Evolutionary conservation across 2,888 invertebrate species (phyloP), one percentile per base, ranked within the genome.

Genomic region (Drosophila rellima): DNA sequence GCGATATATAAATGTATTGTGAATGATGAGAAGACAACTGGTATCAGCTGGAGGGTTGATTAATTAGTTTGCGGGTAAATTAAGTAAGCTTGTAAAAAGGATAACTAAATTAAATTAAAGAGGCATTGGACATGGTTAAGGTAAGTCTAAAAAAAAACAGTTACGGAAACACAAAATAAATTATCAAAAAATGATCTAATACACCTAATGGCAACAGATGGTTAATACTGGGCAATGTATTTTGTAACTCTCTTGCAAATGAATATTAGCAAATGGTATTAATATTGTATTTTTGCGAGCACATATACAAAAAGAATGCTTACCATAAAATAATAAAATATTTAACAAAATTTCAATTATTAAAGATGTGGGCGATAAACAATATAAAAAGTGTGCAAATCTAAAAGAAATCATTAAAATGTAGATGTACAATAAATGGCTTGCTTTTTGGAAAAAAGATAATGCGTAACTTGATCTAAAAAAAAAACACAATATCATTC

Each of bases 211-310:
- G 20, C 18, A 35, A 51, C 29, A 51, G 17, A 47, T 40, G 40
- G 55, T 44, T 60, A 50, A 61, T 40, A 57, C 57, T 40, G 50
- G 59, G 40, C 57, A 52, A 52, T 18, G 31, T 62, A 60, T 75
- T 74, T 74, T 74, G 59, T 63, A 59, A 62, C 31, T 52, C 62
- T 57, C 59, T 54, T 55, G 29, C 33, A 40, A 37, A 45, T 35
- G 15, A 44, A 48, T n/a, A n/a, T n/a, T n/a, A 26, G 64, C 33
- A 51, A 50, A 79, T 52, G 59, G 48, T 70, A 67, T 44, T 78
- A 71, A 79, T 88, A 90, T 89, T 89, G 78, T 88, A 90, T 89
- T 90, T 89, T 89, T 89, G 89, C 84, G 88, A 90, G 80, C 86
- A 83, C 74, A 74, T 89, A 88, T 88, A 85, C 80, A 83, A 66